These are phyloP conservation scores for Sphyrna mokarran DNA, from an alignment of 2,113 vertebrate genomes.

Conservation along the genomic window DNA sequence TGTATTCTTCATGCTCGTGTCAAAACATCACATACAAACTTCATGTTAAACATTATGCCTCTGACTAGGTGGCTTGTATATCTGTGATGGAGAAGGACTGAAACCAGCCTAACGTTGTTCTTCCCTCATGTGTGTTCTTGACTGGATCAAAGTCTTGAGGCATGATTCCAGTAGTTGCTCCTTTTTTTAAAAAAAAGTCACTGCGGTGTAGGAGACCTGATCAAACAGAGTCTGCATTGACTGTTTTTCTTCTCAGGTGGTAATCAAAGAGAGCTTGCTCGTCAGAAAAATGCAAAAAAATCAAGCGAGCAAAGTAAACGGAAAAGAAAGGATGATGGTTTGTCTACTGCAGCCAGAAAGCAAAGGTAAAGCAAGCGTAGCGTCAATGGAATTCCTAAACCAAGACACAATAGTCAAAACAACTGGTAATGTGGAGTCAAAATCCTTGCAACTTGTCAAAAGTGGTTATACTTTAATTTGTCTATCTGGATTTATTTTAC, in stretches of 20 bases:
- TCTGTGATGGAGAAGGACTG: not conserved
- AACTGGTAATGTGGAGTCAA: not conserved
- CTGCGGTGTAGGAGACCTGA: not conserved
- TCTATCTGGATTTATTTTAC: not conserved
- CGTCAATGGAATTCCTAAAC: not conserved
- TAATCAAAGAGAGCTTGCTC: slow-evolving; percentile 83
- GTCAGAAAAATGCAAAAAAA: slow-evolving; percentile 80
- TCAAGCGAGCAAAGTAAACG: slow-evolving; percentile 60
- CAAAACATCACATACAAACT: too few species aligned
- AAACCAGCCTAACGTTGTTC: not conserved
- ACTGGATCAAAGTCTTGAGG: not conserved
- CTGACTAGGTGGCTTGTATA: not conserved
- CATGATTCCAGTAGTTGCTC: not conserved
- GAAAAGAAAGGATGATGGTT: slow-evolving; percentile 72
- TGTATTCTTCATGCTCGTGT: not conserved
- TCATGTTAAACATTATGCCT: not conserved
- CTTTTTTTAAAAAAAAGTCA: not conserved
- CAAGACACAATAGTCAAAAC: not conserved
- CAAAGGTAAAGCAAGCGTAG: slow-evolving; percentile 61
- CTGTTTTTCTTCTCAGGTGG: slow-evolving; percentile 59
- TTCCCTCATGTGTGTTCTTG: not conserved
- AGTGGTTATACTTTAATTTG: not conserved
- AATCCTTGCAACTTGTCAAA: not conserved
- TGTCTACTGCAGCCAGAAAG: slow-evolving; percentile 80
- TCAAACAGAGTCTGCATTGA: slow-evolving; percentile 10